These are phyloP conservation scores for Acanthosepion lycidas DNA, from an alignment of 2,888 invertebrate species.

Conservation along the genomic window DNA sequence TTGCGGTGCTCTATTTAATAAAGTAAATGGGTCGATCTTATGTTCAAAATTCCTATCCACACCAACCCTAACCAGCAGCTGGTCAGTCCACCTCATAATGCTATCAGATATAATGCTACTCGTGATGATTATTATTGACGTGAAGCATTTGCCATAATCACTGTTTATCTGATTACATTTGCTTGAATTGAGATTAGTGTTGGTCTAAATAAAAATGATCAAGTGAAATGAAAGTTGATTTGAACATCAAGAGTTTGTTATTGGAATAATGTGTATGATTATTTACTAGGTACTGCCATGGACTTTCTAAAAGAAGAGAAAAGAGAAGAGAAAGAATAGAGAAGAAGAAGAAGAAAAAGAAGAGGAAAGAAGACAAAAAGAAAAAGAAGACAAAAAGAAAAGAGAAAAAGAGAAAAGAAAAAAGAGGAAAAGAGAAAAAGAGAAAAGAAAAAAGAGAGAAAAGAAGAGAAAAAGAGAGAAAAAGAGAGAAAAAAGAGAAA, in stretches of 20 bases:
- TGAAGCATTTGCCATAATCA: neutral
- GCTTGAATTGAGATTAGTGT: neutral
- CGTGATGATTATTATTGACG: neutral
- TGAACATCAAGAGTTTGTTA: neutral
- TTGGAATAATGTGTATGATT: neutral
- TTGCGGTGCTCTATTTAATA: neutral
- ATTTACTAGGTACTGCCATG: neutral
- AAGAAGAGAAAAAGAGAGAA: too few relatives aligned
- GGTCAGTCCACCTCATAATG: neutral
- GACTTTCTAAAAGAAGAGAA: too few relatives aligned
- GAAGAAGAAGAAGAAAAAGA: too few relatives aligned
- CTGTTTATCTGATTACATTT: neutral
- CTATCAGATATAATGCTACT: neutral
- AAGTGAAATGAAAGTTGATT: neutral
- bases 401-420: too few relatives aligned
- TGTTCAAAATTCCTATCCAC: neutral
- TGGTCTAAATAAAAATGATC: neutral
- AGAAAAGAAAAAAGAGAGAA: too few relatives aligned
- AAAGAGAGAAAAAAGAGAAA: too few relatives aligned
- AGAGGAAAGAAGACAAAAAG: too few relatives aligned
- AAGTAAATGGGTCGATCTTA: neutral
- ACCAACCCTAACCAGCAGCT: neutral
- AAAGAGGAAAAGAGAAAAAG: too few relatives aligned
- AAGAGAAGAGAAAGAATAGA: too few relatives aligned
- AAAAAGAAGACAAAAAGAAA: too few relatives aligned